Evolutionary conservation across 2,797 vertebrate species (phyloP), one percentile per base, ranked within the genome.

Genomic region (Pseudochaenichthys georgianus): DNA sequence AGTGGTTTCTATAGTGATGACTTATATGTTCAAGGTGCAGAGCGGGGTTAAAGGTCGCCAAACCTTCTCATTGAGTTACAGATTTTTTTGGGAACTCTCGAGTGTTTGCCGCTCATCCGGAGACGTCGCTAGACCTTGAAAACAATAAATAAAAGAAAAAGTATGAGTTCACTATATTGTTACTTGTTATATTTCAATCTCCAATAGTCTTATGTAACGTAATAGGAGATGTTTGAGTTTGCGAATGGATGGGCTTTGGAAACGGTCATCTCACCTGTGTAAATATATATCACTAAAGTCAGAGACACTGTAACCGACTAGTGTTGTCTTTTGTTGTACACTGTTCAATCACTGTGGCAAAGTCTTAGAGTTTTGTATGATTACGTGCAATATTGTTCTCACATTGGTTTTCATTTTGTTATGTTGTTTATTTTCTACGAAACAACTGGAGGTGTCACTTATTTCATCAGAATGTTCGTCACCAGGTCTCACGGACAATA

Each of bases 351-450:
- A 94, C 93, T 93, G 92, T 93, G 91, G 93, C 76, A 74, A 91
- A 88, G 87, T 90, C 88, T 89, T 89, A 87, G 88, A 84, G 80
- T 94, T 93, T 92, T 92, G 89, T 94, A 87, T 73, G 84, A 89
- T 92, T 86, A 91, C 79, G 93, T 94, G 93, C 93, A 95, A 95
- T 94, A 94, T 92, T 90, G 86, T 91, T 91, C 91, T 86, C 75
- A 73, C 76, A 76, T 80, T 60, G 46, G 17, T 76, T 75, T 82
- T 72, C 23, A 31, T 76, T 89, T 68, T 13, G 58, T n/a, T 54
- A 43, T 66, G 13, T 65, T 62, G 8, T 78, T 80, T 87, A 46
- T 73, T 78, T 75, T 71, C 6, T 83, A 70, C 45, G 9, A 68
- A 42, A 61, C 50, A 63, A 70, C 69, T 43, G 57, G 62, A 86